Evolutionary conservation across 2,113 vertebrate species (phyloP), one percentile per base, ranked within the genome.

Genomic region (Caranx ignobilis): DNA sequence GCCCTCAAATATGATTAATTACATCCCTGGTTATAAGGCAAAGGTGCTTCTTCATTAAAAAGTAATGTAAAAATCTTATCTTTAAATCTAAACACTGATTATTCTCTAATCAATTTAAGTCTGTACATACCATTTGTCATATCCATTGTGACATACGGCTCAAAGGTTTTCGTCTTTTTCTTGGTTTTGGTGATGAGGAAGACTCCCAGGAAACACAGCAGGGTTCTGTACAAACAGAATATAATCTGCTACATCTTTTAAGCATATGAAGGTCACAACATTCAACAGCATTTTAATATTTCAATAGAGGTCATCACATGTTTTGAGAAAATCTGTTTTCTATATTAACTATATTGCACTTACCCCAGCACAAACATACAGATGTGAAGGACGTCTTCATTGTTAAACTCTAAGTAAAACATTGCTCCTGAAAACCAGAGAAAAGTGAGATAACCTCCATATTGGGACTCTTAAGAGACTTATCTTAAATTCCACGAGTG

Each of bases 71-170:
- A 26, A 55, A 41, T 11, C 2, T 56, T 26, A 21, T 31, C 31
- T 50, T 48, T 50, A 48, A 61, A 26, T 57, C 4, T 52, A 16
- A 39, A 15, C 19, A 32, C 64, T n/a, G 4, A 59, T 26, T 5
- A 8, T 9, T 66, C 11, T 43, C 12, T 21, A 41, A 32, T 60
- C 10, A 48, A 19, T 10, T 45, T 3, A 74, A 56, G 19, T 62
- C 31, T 66, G n/a, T 80, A 91, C 93, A 90, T 91, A 99, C 98
- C 97, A 94, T 97, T 96, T 89, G 95, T 91, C 91, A 97, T 96
- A 68, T 98, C 96, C 96, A 99, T 97, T 2, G 96, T 96, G 84
- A 99, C 97, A 64, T 98, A 99, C 0, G 98, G 98, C 91, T 99
- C 98, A 65, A 99, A 99, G 0, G 93, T 90, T 57, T 96, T 95